Evolutionary conservation across 1,140 invertebrate species (phyloP).

Genomic region (Eumaeus atala): DNA sequence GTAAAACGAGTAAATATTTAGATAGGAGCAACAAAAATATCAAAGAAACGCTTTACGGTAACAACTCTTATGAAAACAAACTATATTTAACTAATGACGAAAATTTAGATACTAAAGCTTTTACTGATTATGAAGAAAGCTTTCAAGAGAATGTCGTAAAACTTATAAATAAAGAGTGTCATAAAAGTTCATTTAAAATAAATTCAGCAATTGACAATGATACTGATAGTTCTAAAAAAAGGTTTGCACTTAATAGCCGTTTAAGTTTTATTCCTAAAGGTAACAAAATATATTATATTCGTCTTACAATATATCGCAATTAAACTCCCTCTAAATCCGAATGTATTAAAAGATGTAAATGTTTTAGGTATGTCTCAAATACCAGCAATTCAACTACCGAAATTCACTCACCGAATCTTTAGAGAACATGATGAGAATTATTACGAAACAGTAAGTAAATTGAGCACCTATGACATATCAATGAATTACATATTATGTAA

Average conservation of each 20-base stretch:
- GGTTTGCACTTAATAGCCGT: slow-evolving; percentile 44
- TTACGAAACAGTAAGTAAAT: slow-evolving; percentile 43
- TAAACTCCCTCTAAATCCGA: too few relatives aligned
- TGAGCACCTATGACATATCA: too few relatives aligned
- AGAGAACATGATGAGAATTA: slow-evolving; percentile 31
- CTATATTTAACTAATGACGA: too few relatives aligned
- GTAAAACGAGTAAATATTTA: slow-evolving; percentile 18
- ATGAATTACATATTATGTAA: too few relatives aligned
- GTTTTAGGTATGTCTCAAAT: slow-evolving; percentile 57
- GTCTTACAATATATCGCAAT: slow-evolving; percentile 12
- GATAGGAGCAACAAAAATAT: not conserved
- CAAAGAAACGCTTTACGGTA: too few relatives aligned
- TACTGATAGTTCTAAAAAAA: not conserved
- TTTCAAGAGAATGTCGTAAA: too few relatives aligned
- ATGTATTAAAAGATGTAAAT: not conserved
- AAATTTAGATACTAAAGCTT: too few relatives aligned
- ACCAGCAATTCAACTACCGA: slow-evolving; percentile 32
- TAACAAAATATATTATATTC: slow-evolving; percentile 20
- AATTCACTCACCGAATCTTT: slow-evolving; percentile 16
- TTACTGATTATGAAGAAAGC: too few relatives aligned
- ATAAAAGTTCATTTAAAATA: too few relatives aligned
- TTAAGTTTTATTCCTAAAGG: slow-evolving; percentile 53
- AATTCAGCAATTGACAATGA: too few relatives aligned
- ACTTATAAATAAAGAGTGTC: too few relatives aligned
- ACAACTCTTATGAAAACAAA: too few relatives aligned